Evolutionary conservation across 1,140 invertebrate genomes (phyloP), one percentile per base, ranked within the genome.

Genomic region (Metopolophium dirhodum): DNA sequence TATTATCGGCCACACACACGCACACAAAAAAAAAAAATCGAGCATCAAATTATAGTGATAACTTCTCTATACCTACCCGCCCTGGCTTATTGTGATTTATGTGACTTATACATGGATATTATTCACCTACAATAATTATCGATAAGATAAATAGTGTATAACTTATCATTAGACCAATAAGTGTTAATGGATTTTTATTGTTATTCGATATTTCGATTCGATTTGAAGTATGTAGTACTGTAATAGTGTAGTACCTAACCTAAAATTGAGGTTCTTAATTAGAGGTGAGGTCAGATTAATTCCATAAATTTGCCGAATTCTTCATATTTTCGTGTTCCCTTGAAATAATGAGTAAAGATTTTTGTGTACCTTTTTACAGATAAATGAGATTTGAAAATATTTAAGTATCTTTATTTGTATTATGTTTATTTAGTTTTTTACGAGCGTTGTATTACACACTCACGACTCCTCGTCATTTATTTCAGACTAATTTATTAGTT

Each of bases 371-470:
- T n/a, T n/a, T 18, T 35, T 11, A 57, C 22, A 26, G 51, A 54
- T 30, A 68, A n/a, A 77, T 77, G 11, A 18, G 6, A 35, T 77
- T 77, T 18, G n/a, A 77, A n/a, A 77, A 77, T 77, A 77, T 77
- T 77, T 77, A 77, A 77, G 61, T n/a, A 77, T n/a, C 61, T 68
- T 68, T n/a, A 14, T 68, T 68, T 14, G 14, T 68, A n/a, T 77
- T n/a, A n/a, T 68, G n/a, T n/a, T 77, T 77, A n/a, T 77, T 77
- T 77, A n/a, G 61, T n/a, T n/a, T 77, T n/a, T 77, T 77, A 77
- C 61, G 30, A 77, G 1, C 30, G n/a, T 23, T 77, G 18, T 35
- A 30, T 61, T 77, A 77, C 6, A 18, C 61, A n/a, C 30, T 77
- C 61, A n/a, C 61, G 61, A n/a, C n/a, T 77, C 57, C 26, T 37